These are phyloP conservation scores for Scaptomyza flava DNA, from an alignment of 2,888 invertebrate genomes.

Conservation along the genomic window DNA sequence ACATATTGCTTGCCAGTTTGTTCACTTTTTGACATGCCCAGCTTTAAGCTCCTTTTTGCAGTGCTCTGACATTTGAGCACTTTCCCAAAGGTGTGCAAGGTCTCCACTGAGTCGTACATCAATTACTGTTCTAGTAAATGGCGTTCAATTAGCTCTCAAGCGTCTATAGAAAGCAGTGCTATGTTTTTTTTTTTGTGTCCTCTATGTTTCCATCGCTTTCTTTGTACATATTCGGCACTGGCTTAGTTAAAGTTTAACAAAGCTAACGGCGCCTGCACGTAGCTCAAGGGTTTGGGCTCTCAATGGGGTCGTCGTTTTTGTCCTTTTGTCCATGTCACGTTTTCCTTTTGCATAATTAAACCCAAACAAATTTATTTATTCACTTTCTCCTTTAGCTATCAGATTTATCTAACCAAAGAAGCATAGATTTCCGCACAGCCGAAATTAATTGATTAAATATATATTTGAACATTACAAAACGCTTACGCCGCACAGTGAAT, in stretches of 20 bases:
- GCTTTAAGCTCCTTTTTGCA: background rate
- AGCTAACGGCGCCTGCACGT: constrained; percentile 39
- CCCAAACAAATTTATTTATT: constrained; percentile 31
- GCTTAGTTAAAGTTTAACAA: constrained; percentile 68
- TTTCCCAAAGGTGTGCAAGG: constrained; percentile 28
- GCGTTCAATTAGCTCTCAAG: constrained; percentile 73
- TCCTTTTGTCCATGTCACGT: constrained; percentile 58
- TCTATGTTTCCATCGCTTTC: constrained; percentile 5
- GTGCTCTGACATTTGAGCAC: constrained; percentile 43
- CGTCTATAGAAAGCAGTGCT: constrained; percentile 11
- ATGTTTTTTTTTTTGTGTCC: background rate
- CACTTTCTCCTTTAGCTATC: background rate
- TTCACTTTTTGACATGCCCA: background rate
- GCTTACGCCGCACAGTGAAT: constrained; percentile 18
- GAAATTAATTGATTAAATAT: constrained; percentile 55
- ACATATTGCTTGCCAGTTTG: constrained; percentile 8
- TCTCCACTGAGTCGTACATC: constrained; percentile 62
- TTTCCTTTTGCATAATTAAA: constrained; percentile 70
- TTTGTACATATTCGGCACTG: background rate
- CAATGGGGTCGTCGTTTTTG: constrained; percentile 18
- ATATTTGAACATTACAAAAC: background rate
- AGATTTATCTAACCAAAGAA: constrained; percentile 32
- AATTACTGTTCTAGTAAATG: constrained; percentile 75
- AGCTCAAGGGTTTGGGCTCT: background rate
- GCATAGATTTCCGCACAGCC: background rate